Conservation (phyloP, 2,797 vertebrate genomes). For the Psittacula echo region DNA sequence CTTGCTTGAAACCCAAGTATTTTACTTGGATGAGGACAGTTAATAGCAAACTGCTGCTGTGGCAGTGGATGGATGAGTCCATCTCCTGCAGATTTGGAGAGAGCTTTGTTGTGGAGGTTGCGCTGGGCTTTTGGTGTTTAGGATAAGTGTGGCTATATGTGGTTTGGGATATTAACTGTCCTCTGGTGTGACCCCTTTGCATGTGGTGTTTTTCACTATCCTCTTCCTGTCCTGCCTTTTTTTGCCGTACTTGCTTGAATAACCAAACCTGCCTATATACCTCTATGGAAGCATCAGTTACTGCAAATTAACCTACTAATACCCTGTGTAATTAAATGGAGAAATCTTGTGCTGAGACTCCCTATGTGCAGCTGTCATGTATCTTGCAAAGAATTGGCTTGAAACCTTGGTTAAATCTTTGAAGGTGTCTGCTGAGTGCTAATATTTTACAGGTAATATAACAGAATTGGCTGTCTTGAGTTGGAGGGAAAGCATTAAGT, state of each 20-base stretch:
- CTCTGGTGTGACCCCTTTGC: slow-evolving; percentile 29
- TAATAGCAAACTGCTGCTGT: slow-evolving; percentile 38
- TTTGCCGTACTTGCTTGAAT: slow-evolving; percentile 60
- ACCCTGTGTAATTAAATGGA: background rate
- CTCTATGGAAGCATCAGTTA: slow-evolving; percentile 71
- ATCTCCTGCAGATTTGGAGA: background rate
- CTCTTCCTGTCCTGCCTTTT: background rate
- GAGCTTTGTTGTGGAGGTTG: background rate
- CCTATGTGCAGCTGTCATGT: slow-evolving; percentile 30
- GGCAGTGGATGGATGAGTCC: background rate
- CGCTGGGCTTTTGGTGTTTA: background rate
- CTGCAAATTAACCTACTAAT: slow-evolving; percentile 54
- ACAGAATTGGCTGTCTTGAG: slow-evolving; percentile 10
- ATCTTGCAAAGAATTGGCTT: slow-evolving; percentile 49
- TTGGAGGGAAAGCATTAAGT: background rate
- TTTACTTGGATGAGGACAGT: slow-evolving; percentile 46
- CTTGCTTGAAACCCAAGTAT: slow-evolving; percentile 5
- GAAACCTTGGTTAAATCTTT: slow-evolving; percentile 34
- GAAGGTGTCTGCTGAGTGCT: background rate
- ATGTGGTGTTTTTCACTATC: slow-evolving; percentile 52
- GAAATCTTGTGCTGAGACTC: background rate
- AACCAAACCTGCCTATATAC: slow-evolving; percentile 47
- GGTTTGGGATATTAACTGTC: slow-evolving; percentile 61
- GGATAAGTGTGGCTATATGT: background rate
- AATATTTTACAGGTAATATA: background rate